Base-by-base conservation (phyloP, 2,888 invertebrate species). In the Baronia brevicornis region DNA sequence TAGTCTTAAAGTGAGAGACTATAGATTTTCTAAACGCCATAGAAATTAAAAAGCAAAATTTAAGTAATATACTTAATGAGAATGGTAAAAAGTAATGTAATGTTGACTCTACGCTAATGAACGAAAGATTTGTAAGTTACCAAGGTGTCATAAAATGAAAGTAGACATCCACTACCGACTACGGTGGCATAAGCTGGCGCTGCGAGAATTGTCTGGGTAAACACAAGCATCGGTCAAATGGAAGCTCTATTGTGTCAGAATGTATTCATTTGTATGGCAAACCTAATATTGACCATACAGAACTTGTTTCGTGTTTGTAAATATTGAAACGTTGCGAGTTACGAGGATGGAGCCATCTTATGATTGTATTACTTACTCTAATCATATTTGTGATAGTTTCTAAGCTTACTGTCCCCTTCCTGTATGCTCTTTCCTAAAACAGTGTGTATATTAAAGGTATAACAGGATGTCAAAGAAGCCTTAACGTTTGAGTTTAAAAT, bases 211-310 rank as follows among this genome's bases (percentile, higher is more conserved):
- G 77, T 69, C 71, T 64, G 60, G 39, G 61, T 68, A 80, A 79
- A 82, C 73, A 77, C 46, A 63, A 45, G 60, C 57, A 60, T 52
- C 72, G 75, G 77, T 75, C 77, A 77, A 78, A 78, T 80, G 79
- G 80, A 78, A 77, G 73, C 61, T 54, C 63, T 56, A 72, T 80
- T 80, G 77, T 80, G 68, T 68, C 71, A 75, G 68, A 75, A 78
- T 77, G 79, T 82, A 82, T 80, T 79, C 79, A 80, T 82, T 82
- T 80, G 80, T 82, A 77, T 73, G 70, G 77, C 58, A 69, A 70
- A 62, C 60, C 59, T 58, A 80, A 84, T 82, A 79, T 82, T 82
- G 73, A 80, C 78, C 45, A 50, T 60, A 65, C 45, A 57, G 58
- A 80, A 80, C 80, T 75, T 67, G 82, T 80, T 79, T 56, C 62